Evolutionary conservation across 2,888 invertebrate genomes (phyloP), one percentile per base, ranked within the genome.

Genomic region (Notodromas monacha): DNA sequence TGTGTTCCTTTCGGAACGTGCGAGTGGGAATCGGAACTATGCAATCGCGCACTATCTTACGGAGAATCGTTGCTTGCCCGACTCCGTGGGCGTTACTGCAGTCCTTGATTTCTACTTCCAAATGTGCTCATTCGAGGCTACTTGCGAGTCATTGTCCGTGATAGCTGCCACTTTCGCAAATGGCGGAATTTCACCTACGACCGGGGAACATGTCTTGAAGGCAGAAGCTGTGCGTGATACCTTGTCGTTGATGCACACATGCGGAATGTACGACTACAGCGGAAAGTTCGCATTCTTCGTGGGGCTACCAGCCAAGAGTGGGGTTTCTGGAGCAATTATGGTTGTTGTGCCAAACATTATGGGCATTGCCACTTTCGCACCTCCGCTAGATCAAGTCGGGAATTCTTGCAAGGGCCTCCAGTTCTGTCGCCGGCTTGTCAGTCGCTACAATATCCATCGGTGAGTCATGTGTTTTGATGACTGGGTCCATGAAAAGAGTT

Each of bases 231-330:
- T 57, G n/a, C 41, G 55, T 4, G 51, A 57, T 38, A 52, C 55
- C 2, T 45, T 57, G 15, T 52, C 54, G 30, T 47, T 58, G 16
- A 57, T 58, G 57, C 48, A 54, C 42, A 52, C 53, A 14, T 58
- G 57, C 38, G 58, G 58, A 34, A 57, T 58, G 56, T 40, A 56
- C 40, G 55, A 56, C 37, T 56, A 52, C 42, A 54, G 53, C 2
- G 56, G 56, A 15, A 50, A 55, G 39, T 57, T 57, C 41, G 55
- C 55, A 4, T 57, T 58, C 41, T 45, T 44, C 38, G 52, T 51
- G 30, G 35, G 38, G 32, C 12, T n/a, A n/a, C n/a, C n/a, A n/a
- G n/a, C n/a, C n/a, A n/a, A n/a, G n/a, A n/a, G n/a, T n/a, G n/a
- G n/a, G n/a, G n/a, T n/a, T n/a, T n/a, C n/a, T n/a, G n/a, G n/a